Evolutionary conservation across 2,113 vertebrate genomes (phyloP), one percentile per base, ranked within the genome.

Genomic region (Ornithorhynchus anatinus): DNA sequence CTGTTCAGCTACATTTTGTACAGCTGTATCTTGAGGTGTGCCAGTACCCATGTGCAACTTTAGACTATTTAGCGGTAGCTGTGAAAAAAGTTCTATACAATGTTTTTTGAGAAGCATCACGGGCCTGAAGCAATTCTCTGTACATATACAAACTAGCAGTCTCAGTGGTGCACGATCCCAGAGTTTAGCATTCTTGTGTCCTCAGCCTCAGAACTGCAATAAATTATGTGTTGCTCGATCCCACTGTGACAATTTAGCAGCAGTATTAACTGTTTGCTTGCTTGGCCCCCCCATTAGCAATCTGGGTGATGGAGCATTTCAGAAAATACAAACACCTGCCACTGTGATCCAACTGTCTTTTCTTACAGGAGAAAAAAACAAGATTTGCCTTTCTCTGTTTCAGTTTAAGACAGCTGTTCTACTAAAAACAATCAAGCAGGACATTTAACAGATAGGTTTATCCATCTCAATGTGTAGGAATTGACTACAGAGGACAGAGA

Each of bases 221-320:
- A 88, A 86, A 88, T 81, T 68, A 87, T 59, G 70, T 51, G 48
- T 43, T 80, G 60, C 51, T 82, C 83, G 58, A 81, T 78, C 69
- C 82, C 78, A 82, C 77, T 69, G 65, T 8, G 57, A 60, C 69
- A 88, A 89, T 86, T 91, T 87, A 84, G 56, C 57, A 79, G 61
- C 59, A 86, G 84, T 88, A 89, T 84, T 90, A 92, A 86, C 69
- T 81, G 80, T 50, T 38, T n/a, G 71, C 76, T 39, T 77, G 84
- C 72, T 80, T 78, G 45, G 70, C 64, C 40, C 83, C 81, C 78
- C 77, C 72, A 87, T 67, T 85, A 89, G 79, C 65, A 84, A 82
- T 58, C 53, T 47, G 60, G 64, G 74, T 90, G 79, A 85, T 1
- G 74, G 62, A 77, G 74, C 52, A 69, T 88, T 80, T 69, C 53